Conservation (phyloP, 2,113 vertebrate species). For the Melanotaenia duboulayi region DNA sequence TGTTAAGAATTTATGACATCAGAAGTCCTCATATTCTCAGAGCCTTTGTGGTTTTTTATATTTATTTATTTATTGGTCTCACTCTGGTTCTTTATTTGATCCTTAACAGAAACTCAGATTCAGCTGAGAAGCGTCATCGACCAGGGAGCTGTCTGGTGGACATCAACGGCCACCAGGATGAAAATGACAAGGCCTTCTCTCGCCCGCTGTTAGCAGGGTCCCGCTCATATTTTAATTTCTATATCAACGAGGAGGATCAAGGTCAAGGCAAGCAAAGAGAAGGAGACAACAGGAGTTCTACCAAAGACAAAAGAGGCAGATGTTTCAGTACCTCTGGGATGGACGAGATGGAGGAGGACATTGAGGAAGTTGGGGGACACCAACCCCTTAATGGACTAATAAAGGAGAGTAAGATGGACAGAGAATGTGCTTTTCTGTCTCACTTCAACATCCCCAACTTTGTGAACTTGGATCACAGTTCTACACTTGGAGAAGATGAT, state of each 20-base stretch:
- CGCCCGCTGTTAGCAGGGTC: slow-evolving; percentile 82
- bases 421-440: slow-evolving; percentile 75
- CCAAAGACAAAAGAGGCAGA: slow-evolving; percentile 16
- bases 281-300: slow-evolving; percentile 5
- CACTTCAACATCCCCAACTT: slow-evolving; percentile 95
- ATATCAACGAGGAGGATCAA: slow-evolving; percentile 85
- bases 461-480: slow-evolving; percentile 89
- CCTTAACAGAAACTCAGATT: slow-evolving; percentile 83
- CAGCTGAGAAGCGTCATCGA: slow-evolving; percentile 83
- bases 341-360: slow-evolving; percentile 58
- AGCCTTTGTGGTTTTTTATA: neutral
- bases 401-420: slow-evolving; percentile 70
- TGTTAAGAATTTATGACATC: neutral
- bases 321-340: slow-evolving; percentile 55
- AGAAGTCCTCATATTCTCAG: neutral
- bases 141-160: slow-evolving; percentile 87
- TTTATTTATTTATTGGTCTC: neutral
- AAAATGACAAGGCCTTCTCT: slow-evolving; percentile 83
- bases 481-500: slow-evolving; percentile 87
- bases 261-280: slow-evolving; percentile 25
- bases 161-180: slow-evolving; percentile 78
- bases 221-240: slow-evolving; percentile 89
- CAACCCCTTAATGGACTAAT: slow-evolving; percentile 68
- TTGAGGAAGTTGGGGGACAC: slow-evolving; percentile 40
- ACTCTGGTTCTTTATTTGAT: neutral